Evolutionary conservation across 2,113 vertebrate species (phyloP).

Genomic region (Oceanites oceanicus): DNA sequence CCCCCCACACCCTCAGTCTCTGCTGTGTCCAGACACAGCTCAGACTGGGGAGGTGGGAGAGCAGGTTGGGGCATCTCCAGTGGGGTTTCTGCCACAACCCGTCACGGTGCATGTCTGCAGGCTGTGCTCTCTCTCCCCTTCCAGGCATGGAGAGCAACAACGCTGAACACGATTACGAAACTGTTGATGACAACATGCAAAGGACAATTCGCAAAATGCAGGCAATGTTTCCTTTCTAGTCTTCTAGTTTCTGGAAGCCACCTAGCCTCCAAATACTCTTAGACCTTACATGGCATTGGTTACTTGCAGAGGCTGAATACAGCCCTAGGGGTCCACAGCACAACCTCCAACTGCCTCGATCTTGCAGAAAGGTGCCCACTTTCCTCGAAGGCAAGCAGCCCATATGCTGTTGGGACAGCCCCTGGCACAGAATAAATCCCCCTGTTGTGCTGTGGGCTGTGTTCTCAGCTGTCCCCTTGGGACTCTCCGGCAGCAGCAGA

Average conservation of each 20-base stretch:
- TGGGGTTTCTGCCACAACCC: accelerated
- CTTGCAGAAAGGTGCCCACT: neutral
- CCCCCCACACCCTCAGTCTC: neutral
- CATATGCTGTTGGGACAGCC: accelerated
- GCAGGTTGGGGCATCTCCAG: accelerated
- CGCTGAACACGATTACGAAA: slow-evolving; percentile 75
- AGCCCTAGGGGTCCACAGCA: neutral
- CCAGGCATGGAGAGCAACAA: neutral
- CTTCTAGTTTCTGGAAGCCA: neutral
- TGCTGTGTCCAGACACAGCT: accelerated
- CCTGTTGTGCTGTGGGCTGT: neutral
- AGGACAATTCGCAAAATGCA: slow-evolving; percentile 26
- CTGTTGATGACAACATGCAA: slow-evolving; percentile 9
- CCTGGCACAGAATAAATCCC: neutral
- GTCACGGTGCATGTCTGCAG: accelerated
- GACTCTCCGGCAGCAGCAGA: neutral
- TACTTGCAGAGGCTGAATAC: neutral
- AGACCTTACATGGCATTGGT: neutral
- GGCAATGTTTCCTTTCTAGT: slow-evolving; percentile 29
- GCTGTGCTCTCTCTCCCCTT: neutral
- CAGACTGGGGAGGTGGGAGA: neutral
- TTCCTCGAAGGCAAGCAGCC: neutral
- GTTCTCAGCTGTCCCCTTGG: neutral
- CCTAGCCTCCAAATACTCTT: neutral
- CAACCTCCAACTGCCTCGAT: neutral